Evolutionary conservation across 2,888 invertebrate species (phyloP), one percentile per base, ranked within the genome.

Genomic region (Sepioteuthis lessoniana): DNA sequence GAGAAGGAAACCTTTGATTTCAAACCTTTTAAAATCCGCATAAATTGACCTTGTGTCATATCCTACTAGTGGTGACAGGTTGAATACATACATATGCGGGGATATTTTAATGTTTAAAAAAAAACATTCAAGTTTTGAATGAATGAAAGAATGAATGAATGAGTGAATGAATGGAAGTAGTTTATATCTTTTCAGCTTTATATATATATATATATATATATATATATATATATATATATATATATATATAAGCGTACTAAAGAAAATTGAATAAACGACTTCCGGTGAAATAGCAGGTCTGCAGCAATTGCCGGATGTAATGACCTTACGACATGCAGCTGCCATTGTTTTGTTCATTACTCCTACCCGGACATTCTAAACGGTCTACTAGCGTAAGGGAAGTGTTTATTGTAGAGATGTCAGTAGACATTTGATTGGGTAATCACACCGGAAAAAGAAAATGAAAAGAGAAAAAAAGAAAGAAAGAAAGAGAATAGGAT

Each of bases 381-480:
- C 76, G 76, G 76, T 10, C 76, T n/a, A 76, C n/a, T 13, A 76
- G 76, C 76, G 76, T n/a, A 76, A 76, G 76, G 76, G 76, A 76
- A 76, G 76, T 76, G 76, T 76, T 76, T 76, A 76, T 76, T 76
- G 76, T 35, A 76, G n/a, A 76, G n/a, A 76, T 19, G 76, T 76
- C 76, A 76, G 76, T n/a, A n/a, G 76, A 76, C 76, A 76, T 76
- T 76, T 76, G 76, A 76, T 76, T 76, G 76, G 35, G n/a, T 76
- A 76, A 76, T n/a, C n/a, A 35, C 76, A 35, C 76, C 76, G 76
- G 76, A 76, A 76, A 76, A 35, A n/a, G 76, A 76, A 35, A 76
- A n/a, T 76, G 16, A n/a, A 31, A n/a, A 76, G n/a, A 76, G n/a
- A 55, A 55, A 55, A 7, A 47, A 47, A 47, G 16, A 47, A 47